Base-by-base conservation (phyloP, 2,888 invertebrate genomes). In the Watsonalla cultraria region DNA sequence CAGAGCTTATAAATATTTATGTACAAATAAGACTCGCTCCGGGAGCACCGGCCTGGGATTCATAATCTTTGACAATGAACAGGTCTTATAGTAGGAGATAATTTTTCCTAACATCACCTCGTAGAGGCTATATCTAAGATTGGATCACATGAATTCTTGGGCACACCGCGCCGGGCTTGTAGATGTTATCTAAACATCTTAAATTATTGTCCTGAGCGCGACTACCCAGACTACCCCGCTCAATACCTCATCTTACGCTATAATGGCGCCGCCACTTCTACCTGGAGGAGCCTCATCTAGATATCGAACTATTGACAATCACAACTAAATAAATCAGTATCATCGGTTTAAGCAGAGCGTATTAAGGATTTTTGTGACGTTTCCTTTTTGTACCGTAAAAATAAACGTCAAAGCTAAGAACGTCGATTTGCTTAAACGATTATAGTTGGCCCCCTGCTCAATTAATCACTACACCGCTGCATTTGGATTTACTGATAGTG, bases 121-220 rank as follows among this genome's bases (percentile, higher is more conserved):
- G 76, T 72, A 69, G 65, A 72, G 66, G 67, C 75, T 76, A 78
- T 87, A 88, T 88, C 88, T 85, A 70, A 85, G 83, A 88, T 88
- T 84, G 86, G 82, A 89, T 85, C 89, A 84, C 88, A 86, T 88
- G 89, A 86, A 88, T 88, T 84, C 88, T 78, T 84, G 79, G 75
- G 84, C 86, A 84, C 84, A 83, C 81, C 82, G 82, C 78, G 75
- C 80, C 71, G 73, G 66, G 66, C 89, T 82, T 89, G 89, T 90
- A 88, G 89, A 90, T 90, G 71, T 66, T 88, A 89, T 90, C 90
- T 83, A 78, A 83, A 86, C 86, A 85, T 86, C 86, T 90, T 90
- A 89, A 89, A 86, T 89, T 89, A 89, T 89, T 86, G 84, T 86
- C 86, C 76, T 71, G 78, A 70, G 76, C 69, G 70, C 72, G 65